Conservation (phyloP, 2,797 vertebrate genomes). For the Ibycter americanus region DNA sequence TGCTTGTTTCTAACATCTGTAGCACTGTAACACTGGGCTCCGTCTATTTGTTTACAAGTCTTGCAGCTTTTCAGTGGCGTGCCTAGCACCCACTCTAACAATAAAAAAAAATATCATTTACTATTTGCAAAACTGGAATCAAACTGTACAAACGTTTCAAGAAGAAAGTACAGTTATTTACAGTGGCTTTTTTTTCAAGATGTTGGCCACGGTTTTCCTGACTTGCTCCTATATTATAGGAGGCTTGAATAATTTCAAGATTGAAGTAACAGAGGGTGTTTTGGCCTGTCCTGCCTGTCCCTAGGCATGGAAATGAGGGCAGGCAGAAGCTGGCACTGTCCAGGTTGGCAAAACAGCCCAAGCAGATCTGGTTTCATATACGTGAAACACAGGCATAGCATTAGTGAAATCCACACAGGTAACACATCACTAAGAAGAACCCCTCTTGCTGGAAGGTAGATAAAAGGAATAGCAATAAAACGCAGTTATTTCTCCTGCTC, state of each 20-base stretch:
- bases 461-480: neutral
- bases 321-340: neutral
- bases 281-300: neutral
- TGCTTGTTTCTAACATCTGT: neutral
- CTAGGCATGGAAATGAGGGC: neutral
- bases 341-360: neutral
- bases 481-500: neutral
- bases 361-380: neutral
- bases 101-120: neutral
- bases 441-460: neutral
- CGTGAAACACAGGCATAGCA: rapidly evolving
- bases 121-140: neutral
- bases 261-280: neutral
- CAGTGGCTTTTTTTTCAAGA: neutral
- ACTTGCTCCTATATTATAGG: neutral
- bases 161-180: neutral
- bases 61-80: neutral
- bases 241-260: neutral
- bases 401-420: neutral
- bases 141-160: neutral
- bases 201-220: neutral
- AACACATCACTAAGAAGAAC: neutral
- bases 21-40: neutral
- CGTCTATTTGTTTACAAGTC: neutral
- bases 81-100: neutral